phyloP scores from a whole-genome alignment of 2,888 invertebrate genomes.

The Drosophila flavopinicola region DNA sequence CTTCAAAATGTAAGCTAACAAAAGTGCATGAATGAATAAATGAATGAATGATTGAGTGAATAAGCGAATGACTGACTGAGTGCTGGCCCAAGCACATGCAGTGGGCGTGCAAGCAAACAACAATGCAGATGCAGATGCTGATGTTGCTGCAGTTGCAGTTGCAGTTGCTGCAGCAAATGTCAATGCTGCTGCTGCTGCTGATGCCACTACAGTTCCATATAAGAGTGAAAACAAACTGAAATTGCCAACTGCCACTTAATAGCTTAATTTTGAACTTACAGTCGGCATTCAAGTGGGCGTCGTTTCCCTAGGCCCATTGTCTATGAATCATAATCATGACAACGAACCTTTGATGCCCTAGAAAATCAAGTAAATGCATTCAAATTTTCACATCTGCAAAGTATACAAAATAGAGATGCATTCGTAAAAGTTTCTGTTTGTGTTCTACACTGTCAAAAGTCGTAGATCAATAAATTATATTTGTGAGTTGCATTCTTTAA shows the following conservation, averaged over 20 bases:
- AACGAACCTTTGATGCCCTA: conserved; percentile 8
- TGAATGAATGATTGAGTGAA: conserved; percentile 60
- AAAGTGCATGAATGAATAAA: conserved; percentile 72
- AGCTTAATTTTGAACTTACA: conserved; percentile 57
- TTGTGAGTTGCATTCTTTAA: too few relatives aligned
- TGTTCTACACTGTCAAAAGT: too few relatives aligned
- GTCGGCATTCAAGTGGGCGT: conserved; percentile 41
- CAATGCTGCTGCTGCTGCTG: conserved; percentile 14
- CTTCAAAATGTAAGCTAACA: conserved; percentile 72
- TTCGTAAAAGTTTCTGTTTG: too few relatives aligned
- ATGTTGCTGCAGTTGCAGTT: conserved; percentile 25
- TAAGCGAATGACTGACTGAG: conserved; percentile 38
- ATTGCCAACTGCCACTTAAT: conserved; percentile 58
- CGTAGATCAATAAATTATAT: too few relatives aligned
- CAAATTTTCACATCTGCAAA: too few relatives aligned
- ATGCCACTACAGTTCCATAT: conserved; percentile 32
- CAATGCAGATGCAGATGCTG: conserved; percentile 24
- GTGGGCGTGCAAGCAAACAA: conserved; percentile 58
- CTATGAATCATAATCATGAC: conserved; percentile 2
- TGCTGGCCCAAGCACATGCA: conserved; percentile 29
- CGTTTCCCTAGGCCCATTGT: conserved; percentile 15
- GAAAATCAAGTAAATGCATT: neutral
- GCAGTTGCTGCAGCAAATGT: too few relatives aligned
- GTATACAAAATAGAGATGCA: too few relatives aligned
- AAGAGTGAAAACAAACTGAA: conserved; percentile 63